phyloP scores from a whole-genome alignment of 2,797 vertebrate genomes.

The Sebastes miniatus region DNA sequence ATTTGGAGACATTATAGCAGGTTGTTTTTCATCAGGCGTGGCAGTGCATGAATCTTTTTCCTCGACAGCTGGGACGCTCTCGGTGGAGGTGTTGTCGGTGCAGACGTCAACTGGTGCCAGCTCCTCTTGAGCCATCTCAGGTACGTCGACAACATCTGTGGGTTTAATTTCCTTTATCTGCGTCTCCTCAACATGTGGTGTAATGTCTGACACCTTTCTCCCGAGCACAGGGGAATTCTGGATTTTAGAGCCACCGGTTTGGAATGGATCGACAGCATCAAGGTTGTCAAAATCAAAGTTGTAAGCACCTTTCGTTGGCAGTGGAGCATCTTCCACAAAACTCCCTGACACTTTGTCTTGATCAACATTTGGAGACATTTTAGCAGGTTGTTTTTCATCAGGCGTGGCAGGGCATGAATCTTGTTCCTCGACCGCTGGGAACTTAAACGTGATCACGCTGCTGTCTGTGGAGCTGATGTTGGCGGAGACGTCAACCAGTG shows the following conservation, averaged over 20 bases:
- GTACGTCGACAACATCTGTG: background rate
- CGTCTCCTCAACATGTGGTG: conserved; percentile 35
- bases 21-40: conserved; percentile 38
- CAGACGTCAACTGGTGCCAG: conserved; percentile 57
- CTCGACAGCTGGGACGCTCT: conserved; percentile 38
- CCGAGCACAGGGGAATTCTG: conserved; percentile 64
- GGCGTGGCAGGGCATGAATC: conserved; percentile 20
- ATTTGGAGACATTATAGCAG: background rate
- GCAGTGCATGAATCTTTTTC: conserved; percentile 14
- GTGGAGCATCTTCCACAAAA: conserved; percentile 63
- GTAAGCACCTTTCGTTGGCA: conserved; percentile 57
- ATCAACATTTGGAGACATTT: background rate
- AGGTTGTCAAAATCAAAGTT: conserved; percentile 73
- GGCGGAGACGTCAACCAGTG: conserved; percentile 61
- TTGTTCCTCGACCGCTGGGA: background rate
- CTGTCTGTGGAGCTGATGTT: conserved; percentile 73
- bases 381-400: conserved; percentile 29
- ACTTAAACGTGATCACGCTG: conserved; percentile 73
- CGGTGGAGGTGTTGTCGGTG: conserved; percentile 58
- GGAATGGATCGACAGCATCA: conserved; percentile 73
- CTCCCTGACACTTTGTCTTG: background rate
- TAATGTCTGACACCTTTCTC: conserved; percentile 15
- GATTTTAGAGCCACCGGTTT: conserved; percentile 68
- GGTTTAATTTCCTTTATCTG: conserved; percentile 41
- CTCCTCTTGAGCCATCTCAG: background rate